Evolutionary conservation across 2,888 invertebrate genomes (phyloP), one percentile per base, ranked within the genome.

Genomic region (Nemapogon koenigi): DNA sequence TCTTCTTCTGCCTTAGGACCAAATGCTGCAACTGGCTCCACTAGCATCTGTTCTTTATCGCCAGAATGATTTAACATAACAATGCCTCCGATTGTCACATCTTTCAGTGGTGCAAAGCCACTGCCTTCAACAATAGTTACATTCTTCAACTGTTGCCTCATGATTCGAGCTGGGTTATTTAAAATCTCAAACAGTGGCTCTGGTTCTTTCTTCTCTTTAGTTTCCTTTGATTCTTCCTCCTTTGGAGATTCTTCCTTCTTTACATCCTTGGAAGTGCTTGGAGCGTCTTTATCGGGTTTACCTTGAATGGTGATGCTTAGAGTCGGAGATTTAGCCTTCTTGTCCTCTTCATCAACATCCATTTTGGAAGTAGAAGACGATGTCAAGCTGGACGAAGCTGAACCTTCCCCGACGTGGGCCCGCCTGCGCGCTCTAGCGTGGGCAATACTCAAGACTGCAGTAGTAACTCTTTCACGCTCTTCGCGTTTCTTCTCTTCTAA

Each of bases 401-500:
- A 90, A 16, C 83, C 82, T 43, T 91, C 79, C 33, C 83, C 83
- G 35, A 82, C 91, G 30, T 85, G 86, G 59, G 94, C 94, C 49
- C 95, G 88, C 52, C 91, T 86, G 54, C 91, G 88, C 43, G 91
- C 94, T 45, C 96, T 88, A 1, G 96, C 97, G 0, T 98, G 97
- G 0, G 80, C 79, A 55, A 97, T 97, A 57, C 96, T 96, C 33
- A 99, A 82, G 2, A 99, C 94, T 1, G 98, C 99, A 3, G 98
- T 98, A 41, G 97, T 95, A 2, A 99, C 97, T 58, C 98, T 94
- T 65, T 99, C 98, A 22, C 94, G 87, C 63, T 96, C 95, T 60
- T 97, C 97, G 26, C 97, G 94, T 76, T 98, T 98, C 81, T 99
- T 98, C 64, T 98, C 97, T 73, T 99, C 98, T 39, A 99, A 73